Evolutionary conservation across 2,888 invertebrate species (phyloP), one percentile per base, ranked within the genome.

Genomic region (Anagyrus pseudococci): DNA sequence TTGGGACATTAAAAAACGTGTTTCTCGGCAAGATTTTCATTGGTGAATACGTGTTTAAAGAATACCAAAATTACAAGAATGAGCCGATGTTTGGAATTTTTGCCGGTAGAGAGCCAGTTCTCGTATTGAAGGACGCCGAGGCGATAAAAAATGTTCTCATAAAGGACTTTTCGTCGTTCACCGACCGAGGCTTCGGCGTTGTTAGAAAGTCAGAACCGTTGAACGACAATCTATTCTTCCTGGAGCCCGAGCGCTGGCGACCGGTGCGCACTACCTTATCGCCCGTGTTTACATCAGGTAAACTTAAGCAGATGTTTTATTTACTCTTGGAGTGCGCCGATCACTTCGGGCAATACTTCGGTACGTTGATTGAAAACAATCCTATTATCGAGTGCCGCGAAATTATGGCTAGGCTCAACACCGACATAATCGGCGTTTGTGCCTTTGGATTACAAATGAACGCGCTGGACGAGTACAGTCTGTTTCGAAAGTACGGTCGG

Each of bases 201-300:
- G 76, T 82, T 62, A 80, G 82, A 37, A 70, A 70, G 49, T 66
- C 70, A 17, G 86, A 86, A 58, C 83, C 81, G 0, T 69, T 86
- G 4, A 80, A 80, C 1, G 79, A 81, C 48, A 83, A 74, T 41
- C 40, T 76, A 1, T 84, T 86, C 66, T 63, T 76, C 0, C 66
- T 85, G 22, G 80, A 77, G 13, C 83, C 84, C 1, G 76, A 81
- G 15, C 73, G 80, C 66, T 85, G 86, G 86, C 84, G 84, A 62
- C 74, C 77, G 1, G 72, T 82, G 1, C 77, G 86, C 6, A 73
- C 77, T 1, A 83, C 83, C 67, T 67, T 86, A 17, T 83, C 85
- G 1, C 80, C 85, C 0, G 83, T 83, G 1, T 81, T 86, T 26
- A 84, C 85, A 1, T 74, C 77, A 13, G 82, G 81, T 41, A 83